These are phyloP conservation scores for Lepidurus arcticus DNA, from an alignment of 1,140 invertebrate genomes.

Conservation along the genomic window DNA sequence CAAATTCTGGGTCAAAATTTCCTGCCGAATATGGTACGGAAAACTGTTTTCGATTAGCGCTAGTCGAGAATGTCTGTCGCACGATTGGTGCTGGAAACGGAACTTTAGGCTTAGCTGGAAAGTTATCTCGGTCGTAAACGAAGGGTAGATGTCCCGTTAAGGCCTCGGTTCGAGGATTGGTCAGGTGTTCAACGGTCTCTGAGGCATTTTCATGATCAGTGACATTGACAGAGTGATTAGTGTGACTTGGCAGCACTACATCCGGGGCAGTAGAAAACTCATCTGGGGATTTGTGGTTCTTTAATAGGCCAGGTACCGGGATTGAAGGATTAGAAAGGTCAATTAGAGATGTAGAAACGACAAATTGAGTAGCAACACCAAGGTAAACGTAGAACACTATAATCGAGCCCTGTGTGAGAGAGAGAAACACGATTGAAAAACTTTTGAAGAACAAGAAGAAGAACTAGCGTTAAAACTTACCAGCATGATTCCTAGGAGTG, in stretches of 20 bases:
- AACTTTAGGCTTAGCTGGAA: not conserved
- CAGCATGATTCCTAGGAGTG: not conserved
- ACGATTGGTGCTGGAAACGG: not conserved
- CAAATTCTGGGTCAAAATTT: too few relatives aligned
- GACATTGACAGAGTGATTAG: not conserved
- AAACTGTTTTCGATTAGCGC: too few relatives aligned
- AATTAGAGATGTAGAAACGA: not conserved
- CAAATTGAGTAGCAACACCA: not conserved
- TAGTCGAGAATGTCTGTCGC: too few relatives aligned
- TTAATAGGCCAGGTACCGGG: not conserved
- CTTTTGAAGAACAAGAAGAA: not conserved
- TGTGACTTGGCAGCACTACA: not conserved
- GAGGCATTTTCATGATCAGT: not conserved
- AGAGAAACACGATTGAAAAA: not conserved
- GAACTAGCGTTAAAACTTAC: not conserved
- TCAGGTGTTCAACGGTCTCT: not conserved
- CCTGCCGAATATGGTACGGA: too few relatives aligned
- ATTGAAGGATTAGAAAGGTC: not conserved
- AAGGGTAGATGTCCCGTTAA: not conserved
- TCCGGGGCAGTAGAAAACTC: not conserved
- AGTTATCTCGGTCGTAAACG: not conserved
- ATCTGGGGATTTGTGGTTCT: not conserved
- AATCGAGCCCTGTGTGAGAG: not conserved
- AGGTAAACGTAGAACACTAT: not conserved
- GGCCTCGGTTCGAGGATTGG: not conserved